These are phyloP conservation scores for Synanceia verrucosa DNA, from an alignment of 2,797 vertebrate genomes.

Conservation along the genomic window DNA sequence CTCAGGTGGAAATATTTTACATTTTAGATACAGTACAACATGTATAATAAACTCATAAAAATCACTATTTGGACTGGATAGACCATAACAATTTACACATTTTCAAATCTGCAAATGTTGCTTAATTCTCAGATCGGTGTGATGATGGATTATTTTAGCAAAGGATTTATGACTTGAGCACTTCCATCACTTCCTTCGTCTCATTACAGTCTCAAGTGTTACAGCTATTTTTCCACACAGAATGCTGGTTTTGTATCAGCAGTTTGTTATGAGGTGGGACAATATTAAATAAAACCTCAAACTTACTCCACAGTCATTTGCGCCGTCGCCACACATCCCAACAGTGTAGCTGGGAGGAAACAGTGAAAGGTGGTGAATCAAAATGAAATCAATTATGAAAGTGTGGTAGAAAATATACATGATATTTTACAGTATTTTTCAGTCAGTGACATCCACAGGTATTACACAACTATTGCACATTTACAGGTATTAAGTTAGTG, in stretches of 20 bases:
- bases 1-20: background rate
- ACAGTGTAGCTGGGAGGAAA: slow-evolving; percentile 90
- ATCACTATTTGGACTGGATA: background rate
- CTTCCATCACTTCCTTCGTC: background rate
- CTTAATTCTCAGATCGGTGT: background rate
- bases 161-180: background rate
- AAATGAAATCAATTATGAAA: background rate
- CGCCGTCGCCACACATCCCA: slow-evolving; percentile 98
- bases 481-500: no score
- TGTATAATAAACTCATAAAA: background rate
- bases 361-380: background rate
- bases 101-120: no score
- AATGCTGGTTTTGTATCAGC: background rate
- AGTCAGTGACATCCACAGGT: no score
- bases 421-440: no score
- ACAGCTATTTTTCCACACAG: background rate
- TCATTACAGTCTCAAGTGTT: background rate
- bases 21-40: background rate
- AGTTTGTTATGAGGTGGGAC: background rate
- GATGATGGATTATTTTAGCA: background rate
- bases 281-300: slow-evolving; percentile 15
- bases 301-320: slow-evolving; percentile 98
- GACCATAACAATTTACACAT: background rate
- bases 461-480: no score
- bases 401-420: no score